phyloP scores from a whole-genome alignment of 64 coral and sea anemone species.

The Hydrozoanthus tunicans region DNA sequence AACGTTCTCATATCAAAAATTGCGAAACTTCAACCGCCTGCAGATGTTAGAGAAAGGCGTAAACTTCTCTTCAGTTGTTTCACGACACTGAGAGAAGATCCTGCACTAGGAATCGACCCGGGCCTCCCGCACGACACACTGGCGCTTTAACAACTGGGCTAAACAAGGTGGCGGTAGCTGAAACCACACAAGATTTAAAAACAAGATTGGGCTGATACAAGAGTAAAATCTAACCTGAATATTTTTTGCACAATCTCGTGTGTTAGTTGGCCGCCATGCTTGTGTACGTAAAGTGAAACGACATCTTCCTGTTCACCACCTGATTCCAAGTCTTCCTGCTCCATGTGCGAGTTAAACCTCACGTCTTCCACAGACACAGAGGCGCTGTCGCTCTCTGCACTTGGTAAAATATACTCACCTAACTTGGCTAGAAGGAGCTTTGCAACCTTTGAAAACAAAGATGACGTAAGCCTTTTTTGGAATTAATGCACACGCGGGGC shows the following conservation, averaged over 20 bases:
- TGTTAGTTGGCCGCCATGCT: slow-evolving; percentile 73
- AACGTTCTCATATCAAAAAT: too few relatives aligned
- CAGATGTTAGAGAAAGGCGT: too few relatives aligned
- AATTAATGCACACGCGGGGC: too few relatives aligned
- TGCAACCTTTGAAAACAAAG: slow-evolving; percentile 40
- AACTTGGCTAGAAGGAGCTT: slow-evolving; percentile 81
- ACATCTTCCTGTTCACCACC: neutral
- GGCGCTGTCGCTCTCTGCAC: neutral
- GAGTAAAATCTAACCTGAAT: slow-evolving; percentile 62
- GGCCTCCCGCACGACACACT: too few relatives aligned
- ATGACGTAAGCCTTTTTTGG: too few relatives aligned
- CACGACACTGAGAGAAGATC: too few relatives aligned
- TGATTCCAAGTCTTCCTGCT: slow-evolving; percentile 39
- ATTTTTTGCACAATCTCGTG: slow-evolving; percentile 94
- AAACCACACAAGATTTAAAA: neutral
- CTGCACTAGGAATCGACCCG: too few relatives aligned
- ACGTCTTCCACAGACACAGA: slow-evolving; percentile 34
- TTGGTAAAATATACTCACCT: slow-evolving; percentile 83
- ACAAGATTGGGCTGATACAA: neutral
- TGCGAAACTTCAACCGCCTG: too few relatives aligned
- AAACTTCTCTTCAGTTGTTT: too few relatives aligned
- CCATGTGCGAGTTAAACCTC: neutral
- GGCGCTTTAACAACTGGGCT: neutral
- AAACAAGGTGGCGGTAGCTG: neutral
- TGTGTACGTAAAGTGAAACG: slow-evolving; percentile 75